Conservation (phyloP, 2,113 vertebrate species). For the Formicarius rufipectus region DNA sequence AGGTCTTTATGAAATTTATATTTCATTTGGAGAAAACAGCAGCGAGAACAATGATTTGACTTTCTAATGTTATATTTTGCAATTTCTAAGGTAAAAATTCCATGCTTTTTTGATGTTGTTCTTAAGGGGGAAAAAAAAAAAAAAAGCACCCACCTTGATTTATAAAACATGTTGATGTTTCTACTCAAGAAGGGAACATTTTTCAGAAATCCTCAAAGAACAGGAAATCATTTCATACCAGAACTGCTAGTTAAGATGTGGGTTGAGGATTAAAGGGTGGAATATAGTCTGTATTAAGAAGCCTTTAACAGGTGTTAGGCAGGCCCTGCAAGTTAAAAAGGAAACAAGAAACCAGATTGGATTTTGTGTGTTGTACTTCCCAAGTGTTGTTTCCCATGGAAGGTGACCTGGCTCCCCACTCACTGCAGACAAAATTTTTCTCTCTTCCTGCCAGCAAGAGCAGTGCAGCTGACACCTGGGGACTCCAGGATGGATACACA, state of each 20-base stretch:
- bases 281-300: background rate
- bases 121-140: background rate
- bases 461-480: background rate
- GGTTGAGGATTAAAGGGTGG: rapidly evolving
- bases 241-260: background rate
- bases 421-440: background rate
- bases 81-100: background rate
- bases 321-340: background rate
- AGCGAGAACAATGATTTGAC: background rate
- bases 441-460: background rate
- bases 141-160: rapidly evolving
- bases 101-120: background rate
- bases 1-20: background rate
- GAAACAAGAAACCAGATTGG: background rate
- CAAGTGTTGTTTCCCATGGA: rapidly evolving
- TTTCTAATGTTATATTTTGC: background rate
- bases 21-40: background rate
- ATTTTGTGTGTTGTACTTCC: background rate
- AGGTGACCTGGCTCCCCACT: background rate
- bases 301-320: background rate
- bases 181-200: background rate
- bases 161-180: background rate
- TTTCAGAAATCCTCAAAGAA: background rate
- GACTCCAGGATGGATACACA: background rate
- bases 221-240: background rate